Evolutionary conservation across 2,888 invertebrate genomes (phyloP).

Genomic region (Panopea generosa): DNA sequence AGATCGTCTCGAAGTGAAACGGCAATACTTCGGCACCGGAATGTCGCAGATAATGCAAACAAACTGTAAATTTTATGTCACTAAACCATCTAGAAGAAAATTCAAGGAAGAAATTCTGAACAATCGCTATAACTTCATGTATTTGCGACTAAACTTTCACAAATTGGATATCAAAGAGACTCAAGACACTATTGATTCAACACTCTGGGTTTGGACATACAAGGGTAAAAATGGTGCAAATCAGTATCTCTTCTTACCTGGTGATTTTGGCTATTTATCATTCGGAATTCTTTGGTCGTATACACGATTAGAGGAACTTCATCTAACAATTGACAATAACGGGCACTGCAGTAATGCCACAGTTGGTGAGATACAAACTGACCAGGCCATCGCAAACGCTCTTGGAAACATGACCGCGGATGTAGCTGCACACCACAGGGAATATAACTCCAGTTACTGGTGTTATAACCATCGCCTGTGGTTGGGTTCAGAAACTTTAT

Average conservation of each 20-base stretch:
- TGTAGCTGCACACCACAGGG: slow-evolving; percentile 23
- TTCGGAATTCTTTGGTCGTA: slow-evolving; percentile 44
- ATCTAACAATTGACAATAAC: neutral
- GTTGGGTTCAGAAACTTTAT: slow-evolving; percentile 12
- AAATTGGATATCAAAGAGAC: slow-evolving; percentile 12
- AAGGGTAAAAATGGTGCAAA: slow-evolving; percentile 39
- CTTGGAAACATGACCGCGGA: slow-evolving; percentile 31
- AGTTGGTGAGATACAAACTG: slow-evolving; percentile 15
- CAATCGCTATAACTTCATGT: slow-evolving; percentile 37
- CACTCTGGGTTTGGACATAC: slow-evolving; percentile 54
- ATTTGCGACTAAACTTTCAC: slow-evolving; percentile 23
- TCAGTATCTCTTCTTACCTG: slow-evolving; percentile 39
- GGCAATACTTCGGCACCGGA: too few species aligned
- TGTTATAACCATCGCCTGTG: slow-evolving; percentile 31
- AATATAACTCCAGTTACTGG: slow-evolving; percentile 54
- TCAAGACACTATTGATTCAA: slow-evolving; percentile 18
- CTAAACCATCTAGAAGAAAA: neutral
- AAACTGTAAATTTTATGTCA: too few species aligned
- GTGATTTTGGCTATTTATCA: slow-evolving; percentile 46
- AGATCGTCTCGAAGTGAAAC: too few species aligned
- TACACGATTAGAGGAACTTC: neutral
- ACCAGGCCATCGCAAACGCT: slow-evolving; percentile 38
- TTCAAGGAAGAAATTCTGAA: slow-evolving; percentile 23
- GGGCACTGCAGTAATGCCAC: slow-evolving; percentile 16
- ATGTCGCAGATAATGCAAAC: too few species aligned